Base-by-base conservation (phyloP, 2,113 vertebrate genomes). In the Carassius carassius region DNA sequence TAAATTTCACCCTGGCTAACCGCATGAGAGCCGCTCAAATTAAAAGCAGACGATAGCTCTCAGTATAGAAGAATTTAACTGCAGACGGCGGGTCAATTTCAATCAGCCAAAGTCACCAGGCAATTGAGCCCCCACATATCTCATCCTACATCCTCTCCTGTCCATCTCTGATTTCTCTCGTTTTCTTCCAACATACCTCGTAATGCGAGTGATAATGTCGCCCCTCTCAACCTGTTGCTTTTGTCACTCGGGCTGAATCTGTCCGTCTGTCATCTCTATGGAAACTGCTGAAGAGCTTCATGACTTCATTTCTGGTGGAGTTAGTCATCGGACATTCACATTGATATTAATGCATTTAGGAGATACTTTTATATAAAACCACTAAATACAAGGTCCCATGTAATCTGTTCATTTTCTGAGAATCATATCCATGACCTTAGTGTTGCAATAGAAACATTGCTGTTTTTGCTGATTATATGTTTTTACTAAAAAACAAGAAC, bases 61-160 rank as follows among this genome's bases (percentile, higher is more conserved):
- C 47, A 56, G 51, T 69, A 77, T 65, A 58, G 37, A 86, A 88
- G 87, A 91, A 88, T 83, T 91, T 84, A 85, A 90, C 85, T 82
- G 81, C 63, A 78, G 67, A 82, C 81, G 35, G 56, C 51, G 76
- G 88, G 89, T 89, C 89, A 91, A 72, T 93, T 91, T 92, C 90
- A 91, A 87, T 93, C 90, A 91, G 83, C n/a, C 60, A 17, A 85
- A 82, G 87, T 86, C 81, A 89, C 47, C 1, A 62, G 79, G 3
- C 41, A 63, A 60, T 88, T 85, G 65, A 91, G 73, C 84, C 67
- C 44, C 81, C 77, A n/a, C 65, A 84, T 85, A 83, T 84, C 86
- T 87, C 82, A 32, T 67, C 19, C 73, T 44, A 80, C 44, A 63
- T 70, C 49, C 56, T 82, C 84, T 65, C 29, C 73, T 79, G 75